phyloP scores from a whole-genome alignment of 2,888 invertebrate genomes.

The Cephus runcator region DNA sequence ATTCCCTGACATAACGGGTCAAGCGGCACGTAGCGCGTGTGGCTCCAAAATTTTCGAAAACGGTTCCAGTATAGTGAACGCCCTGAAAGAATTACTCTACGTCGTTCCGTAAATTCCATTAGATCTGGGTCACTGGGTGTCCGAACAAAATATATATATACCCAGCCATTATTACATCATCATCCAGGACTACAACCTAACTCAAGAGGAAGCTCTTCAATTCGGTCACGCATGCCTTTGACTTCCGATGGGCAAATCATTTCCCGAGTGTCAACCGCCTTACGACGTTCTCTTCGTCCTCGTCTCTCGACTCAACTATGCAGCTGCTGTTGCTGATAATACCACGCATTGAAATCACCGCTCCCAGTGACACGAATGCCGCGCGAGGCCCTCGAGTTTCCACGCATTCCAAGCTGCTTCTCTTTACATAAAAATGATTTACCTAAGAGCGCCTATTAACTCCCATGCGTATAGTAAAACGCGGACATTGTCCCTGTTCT shows the following conservation, averaged over 20 bases:
- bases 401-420: conserved; percentile 1
- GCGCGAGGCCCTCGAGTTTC: conserved; percentile 29
- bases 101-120: neutral
- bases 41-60: conserved; percentile 32
- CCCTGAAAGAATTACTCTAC: neutral
- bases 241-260: too few species aligned
- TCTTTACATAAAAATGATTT: neutral
- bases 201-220: too few species aligned
- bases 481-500: too few species aligned
- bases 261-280: too few species aligned
- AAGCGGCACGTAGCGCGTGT: conserved; percentile 12
- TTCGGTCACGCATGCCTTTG: too few species aligned
- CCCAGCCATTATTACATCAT: too few species aligned
- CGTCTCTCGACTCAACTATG: conserved; percentile 2
- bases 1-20: conserved; percentile 54
- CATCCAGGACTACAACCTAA: too few species aligned
- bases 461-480: neutral
- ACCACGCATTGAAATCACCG: conserved; percentile 44
- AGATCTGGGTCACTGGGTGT: conserved; percentile 5
- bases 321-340: conserved; percentile 1
- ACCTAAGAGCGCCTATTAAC: neutral
- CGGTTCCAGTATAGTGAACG: neutral
- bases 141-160: neutral
- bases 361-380: conserved; percentile 48
- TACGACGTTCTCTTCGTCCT: neutral